Percentiles rank a stretch among this genome's conserved stretches.
Evolutionary conservation across 2,113 vertebrate genomes (phyloP).

Genomic region (Geococcyx californianus): DNA sequence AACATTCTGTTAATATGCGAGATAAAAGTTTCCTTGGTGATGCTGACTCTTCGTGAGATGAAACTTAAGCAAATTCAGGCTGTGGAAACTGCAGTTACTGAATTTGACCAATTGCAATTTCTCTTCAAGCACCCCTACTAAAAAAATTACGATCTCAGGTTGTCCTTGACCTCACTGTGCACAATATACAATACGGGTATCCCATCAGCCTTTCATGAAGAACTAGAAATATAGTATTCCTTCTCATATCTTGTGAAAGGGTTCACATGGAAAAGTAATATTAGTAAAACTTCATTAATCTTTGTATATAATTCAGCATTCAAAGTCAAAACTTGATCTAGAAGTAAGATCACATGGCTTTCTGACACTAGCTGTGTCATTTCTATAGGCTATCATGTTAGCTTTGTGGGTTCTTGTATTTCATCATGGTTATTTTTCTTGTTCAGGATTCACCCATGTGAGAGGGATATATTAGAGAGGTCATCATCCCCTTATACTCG

Average conservation of each 20-base stretch:
- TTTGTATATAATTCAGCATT: background rate
- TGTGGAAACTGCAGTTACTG: background rate
- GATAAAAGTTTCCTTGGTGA: background rate
- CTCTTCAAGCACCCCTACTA: background rate
- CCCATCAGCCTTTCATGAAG: background rate
- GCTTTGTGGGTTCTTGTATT: background rate
- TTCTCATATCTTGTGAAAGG: background rate
- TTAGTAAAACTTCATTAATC: background rate
- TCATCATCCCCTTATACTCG: no score
- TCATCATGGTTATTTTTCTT: background rate
- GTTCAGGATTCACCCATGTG: background rate
- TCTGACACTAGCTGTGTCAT: background rate
- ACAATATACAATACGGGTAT: background rate
- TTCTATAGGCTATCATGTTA: background rate
- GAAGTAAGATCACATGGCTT: background rate
- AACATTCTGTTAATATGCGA: accelerated
- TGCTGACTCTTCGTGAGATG: background rate
- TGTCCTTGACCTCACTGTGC: background rate
- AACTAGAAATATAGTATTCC: background rate
- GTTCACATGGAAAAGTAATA: background rate
- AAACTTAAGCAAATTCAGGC: background rate
- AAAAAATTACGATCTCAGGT: background rate
- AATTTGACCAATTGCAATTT: background rate
- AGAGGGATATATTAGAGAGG: background rate
- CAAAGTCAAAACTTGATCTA: background rate